Percentiles rank a stretch among this genome's conserved stretches.
Evolutionary conservation across 2,888 invertebrate species (phyloP).

Genomic region (Uloborus plumipes): DNA sequence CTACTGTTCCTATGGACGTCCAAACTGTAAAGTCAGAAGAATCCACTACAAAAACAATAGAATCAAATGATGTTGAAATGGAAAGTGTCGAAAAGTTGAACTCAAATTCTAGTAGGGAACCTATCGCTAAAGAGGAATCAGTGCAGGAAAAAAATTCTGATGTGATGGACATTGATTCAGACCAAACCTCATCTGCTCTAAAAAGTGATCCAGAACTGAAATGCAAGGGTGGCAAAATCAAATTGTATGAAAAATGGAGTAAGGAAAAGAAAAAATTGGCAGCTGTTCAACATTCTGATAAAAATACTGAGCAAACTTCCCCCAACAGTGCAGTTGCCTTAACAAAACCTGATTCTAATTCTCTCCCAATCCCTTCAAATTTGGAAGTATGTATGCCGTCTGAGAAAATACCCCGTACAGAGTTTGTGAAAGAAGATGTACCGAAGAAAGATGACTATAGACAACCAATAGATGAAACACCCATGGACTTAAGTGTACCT

Average conservation of each 20-base stretch:
- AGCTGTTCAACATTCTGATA: neutral
- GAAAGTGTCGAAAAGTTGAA: neutral
- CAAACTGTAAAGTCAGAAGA: neutral
- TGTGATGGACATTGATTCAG: too few species aligned
- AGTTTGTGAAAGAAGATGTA: neutral
- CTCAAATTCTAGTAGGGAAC: too few species aligned
- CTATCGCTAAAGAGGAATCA: too few species aligned
- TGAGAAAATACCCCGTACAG: neutral
- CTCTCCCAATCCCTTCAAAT: too few species aligned
- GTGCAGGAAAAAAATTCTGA: too few species aligned
- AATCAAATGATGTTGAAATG: conserved; percentile 29
- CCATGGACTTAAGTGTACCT: conserved; percentile 44
- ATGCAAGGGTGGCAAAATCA: conserved; percentile 42
- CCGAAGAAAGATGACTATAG: neutral
- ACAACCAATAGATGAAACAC: conserved; percentile 18
- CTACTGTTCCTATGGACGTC: neutral
- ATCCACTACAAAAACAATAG: neutral
- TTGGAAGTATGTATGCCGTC: too few species aligned
- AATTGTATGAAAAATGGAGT: conserved; percentile 52
- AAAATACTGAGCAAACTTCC: neutral
- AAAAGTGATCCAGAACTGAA: conserved; percentile 10
- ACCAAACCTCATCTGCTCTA: neutral
- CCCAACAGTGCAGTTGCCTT: too few species aligned
- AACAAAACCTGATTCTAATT: too few species aligned
- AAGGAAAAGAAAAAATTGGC: conserved; percentile 39